These are phyloP conservation scores for Philotrypesis tridentata DNA, from an alignment of 1,140 invertebrate genomes.

Conservation along the genomic window DNA sequence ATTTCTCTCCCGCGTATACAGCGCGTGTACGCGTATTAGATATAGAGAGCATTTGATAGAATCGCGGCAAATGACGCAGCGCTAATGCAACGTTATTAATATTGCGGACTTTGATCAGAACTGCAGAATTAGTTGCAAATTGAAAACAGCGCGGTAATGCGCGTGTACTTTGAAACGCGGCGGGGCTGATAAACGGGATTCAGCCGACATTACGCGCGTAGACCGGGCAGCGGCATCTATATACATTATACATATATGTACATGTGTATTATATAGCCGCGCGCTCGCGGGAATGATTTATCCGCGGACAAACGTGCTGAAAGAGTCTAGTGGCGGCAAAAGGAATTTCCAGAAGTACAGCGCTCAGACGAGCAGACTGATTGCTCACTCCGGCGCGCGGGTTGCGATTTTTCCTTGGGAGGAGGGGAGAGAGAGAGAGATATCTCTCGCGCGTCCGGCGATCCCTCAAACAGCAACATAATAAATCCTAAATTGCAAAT, in stretches of 20 bases:
- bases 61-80: too few species aligned
- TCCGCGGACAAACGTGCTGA: not conserved
- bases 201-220: not conserved
- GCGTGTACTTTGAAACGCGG: too few species aligned
- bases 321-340: not conserved
- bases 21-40: too few species aligned
- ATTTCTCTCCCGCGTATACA: too few species aligned
- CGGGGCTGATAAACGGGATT: not conserved
- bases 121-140: not conserved
- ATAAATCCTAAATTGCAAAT: conserved; percentile 23
- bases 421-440: too few species aligned
- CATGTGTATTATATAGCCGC: too few species aligned
- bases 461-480: conserved; percentile 3
- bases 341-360: not conserved
- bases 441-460: not conserved
- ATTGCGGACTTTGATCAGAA: not conserved
- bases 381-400: not conserved
- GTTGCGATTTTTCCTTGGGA: not conserved
- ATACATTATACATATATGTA: too few species aligned
- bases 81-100: not conserved
- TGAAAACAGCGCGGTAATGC: not conserved
- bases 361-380: not conserved
- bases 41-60: too few species aligned
- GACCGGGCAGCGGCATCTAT: too few species aligned
- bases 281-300: not conserved